Evolutionary conservation across 2,888 invertebrate genomes (phyloP), one percentile per base, ranked within the genome.

Genomic region (Platycnemis pennipes): DNA sequence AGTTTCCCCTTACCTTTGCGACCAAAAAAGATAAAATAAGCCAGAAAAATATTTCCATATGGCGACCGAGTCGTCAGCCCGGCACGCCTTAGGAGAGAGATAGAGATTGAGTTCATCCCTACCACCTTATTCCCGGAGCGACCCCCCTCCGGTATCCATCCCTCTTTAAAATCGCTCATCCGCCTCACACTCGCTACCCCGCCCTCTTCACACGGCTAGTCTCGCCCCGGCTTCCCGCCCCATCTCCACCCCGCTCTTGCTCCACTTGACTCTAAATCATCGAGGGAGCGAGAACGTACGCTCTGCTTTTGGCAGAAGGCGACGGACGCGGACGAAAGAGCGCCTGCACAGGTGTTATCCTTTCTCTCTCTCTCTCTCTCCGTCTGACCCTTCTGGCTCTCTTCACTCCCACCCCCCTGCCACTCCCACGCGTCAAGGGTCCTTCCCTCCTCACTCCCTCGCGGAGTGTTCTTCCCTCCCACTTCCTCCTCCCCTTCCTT

Each of bases 211-310:
- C 77, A n/a, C 37, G 13, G 31, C 22, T 3, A 31, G 31, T 26
- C 22, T 26, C 77, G 5, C 77, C 77, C 11, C 8, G n/a, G 19
- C 49, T 49, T 63, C 63, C 37, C 46, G 26, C 46, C 45, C 87
- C 19, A 19, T 16, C 46, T n/a, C 37, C 22, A 31, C 45, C 26
- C 16, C 37, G 44, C 22, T 26, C 42, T 11, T 46, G 45, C 87
- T n/a, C 87, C 87, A 87, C 87, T 87, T 87, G 45, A 45, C 87
- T 87, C 87, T 87, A 87, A 44, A 87, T 87, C 87, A 87, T 87
- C 87, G 46, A 87, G 87, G 42, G 87, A 37, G 87, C 87, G 77
- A 77, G 37, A n/a, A 8, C 42, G 13, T 46, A 22, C 45, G 46
- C 63, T 19, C 87, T 87, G 87, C 46, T 44, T n/a, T 87, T 87